Conservation (phyloP, 2,888 invertebrate genomes). For the Scrobipalpa atriplicella region DNA sequence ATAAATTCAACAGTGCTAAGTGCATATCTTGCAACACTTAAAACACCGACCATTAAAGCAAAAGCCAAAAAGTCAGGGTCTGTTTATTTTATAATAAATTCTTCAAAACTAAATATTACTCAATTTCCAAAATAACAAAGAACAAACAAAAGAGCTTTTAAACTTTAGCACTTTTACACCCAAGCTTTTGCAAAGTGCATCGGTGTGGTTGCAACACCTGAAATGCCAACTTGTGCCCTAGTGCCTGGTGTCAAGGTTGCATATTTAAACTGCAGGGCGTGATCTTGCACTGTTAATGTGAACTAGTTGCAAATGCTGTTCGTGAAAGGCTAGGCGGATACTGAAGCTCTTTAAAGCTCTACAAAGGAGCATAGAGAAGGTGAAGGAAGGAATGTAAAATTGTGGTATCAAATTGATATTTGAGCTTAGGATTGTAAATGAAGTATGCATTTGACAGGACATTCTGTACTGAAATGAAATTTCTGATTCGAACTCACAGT, state of each 20-base stretch:
- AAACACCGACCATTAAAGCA: not conserved
- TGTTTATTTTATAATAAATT: not conserved
- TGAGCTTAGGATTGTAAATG: no score
- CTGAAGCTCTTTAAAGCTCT: not conserved
- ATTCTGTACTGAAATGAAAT: no score
- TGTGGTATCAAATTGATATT: no score
- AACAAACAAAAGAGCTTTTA: conserved; percentile 8
- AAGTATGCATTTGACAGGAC: no score
- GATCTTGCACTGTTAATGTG: conserved; percentile 7
- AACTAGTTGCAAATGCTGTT: not conserved
- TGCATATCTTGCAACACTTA: not conserved
- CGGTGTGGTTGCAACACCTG: not conserved
- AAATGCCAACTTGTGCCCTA: conserved; percentile 6
- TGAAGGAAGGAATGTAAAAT: no score
- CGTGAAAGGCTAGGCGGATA: conserved; percentile 1
- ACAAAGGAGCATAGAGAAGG: no score
- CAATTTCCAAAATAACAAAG: not conserved
- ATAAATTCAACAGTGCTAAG: not conserved
- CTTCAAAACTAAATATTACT: not conserved
- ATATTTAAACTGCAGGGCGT: not conserved
- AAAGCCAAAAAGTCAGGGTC: not conserved
- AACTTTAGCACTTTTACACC: not conserved
- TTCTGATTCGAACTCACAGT: no score
- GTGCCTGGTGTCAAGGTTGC: conserved; percentile 5
- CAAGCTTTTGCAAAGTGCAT: not conserved